Base-by-base conservation (phyloP, 2,888 invertebrate genomes). In the Diadegma fenestrale region DNA sequence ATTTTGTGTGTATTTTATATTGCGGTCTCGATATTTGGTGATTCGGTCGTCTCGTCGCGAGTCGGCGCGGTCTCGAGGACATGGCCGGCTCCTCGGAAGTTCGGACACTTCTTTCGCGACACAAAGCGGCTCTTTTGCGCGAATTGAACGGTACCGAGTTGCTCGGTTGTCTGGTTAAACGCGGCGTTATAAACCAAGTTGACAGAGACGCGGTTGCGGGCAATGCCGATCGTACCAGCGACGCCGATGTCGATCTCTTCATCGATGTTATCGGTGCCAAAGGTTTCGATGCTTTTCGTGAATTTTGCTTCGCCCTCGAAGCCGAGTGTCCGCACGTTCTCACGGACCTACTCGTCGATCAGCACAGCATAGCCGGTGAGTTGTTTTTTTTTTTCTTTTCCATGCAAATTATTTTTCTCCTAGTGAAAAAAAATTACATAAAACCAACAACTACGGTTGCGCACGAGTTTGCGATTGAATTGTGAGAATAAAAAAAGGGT, bases 71-170 rank as follows among this genome's bases (percentile, higher is more conserved):
- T 33, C 33, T 33, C 33, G 33, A 66, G 77, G 66, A 66, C 94
- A 95, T 95, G 95, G 94, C 95, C 88, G 94, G 94, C 91, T 94
- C 93, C 85, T 94, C 94, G 51, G 95, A 95, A 84, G 96, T 96
- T 88, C 95, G 96, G 92, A 95, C 95, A 89, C 94, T 96, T 87
- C 94, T 96, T 82, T 94, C 95, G 89, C 95, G 96, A 78, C 96
- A 96, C 93, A 96, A 95, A 93, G 94, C 95, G 71, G 95, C 95
- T 84, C 95, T 96, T 90, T 94, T 96, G 90, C 95, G 95, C 84
- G 96, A 96, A 94, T 92, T 96, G 88, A 94, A 95, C 91, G 95
- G 95, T 88, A 96, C 96, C 86, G 95, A 96, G 92, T 94, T 96
- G 75, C 91, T 96, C 88, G 95, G 95, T 86, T 95, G 95, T 87